Percentiles rank a stretch among this genome's conserved stretches.
These are phyloP conservation scores for Axis porcinus DNA, from an alignment of 2,113 vertebrate genomes.

Conservation along the genomic window DNA sequence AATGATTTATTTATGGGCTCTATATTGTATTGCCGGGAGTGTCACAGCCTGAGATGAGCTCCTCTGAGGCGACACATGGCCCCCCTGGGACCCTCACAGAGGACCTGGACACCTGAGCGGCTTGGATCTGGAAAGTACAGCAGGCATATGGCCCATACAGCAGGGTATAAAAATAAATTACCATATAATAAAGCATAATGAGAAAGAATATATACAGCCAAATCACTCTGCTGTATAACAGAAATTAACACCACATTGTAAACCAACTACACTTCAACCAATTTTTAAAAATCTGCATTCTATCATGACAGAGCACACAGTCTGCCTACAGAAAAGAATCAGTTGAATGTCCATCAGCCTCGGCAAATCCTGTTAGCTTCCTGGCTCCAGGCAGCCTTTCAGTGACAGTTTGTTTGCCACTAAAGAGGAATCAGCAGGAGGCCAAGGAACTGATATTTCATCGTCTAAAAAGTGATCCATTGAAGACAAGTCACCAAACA, in stretches of 20 bases:
- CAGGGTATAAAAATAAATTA: background rate
- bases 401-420: background rate
- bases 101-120: background rate
- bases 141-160: background rate
- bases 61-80: background rate
- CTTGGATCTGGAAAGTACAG: background rate
- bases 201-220: background rate
- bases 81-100: background rate
- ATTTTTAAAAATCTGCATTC: background rate
- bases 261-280: background rate
- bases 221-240: background rate
- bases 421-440: background rate
- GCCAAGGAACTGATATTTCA: background rate
- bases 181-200: background rate
- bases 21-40: background rate
- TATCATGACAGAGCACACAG: background rate
- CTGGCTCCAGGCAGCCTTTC: background rate
- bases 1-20: background rate
- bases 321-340: background rate
- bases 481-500: background rate
- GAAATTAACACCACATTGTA: background rate
- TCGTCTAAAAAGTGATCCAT: background rate
- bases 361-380: background rate
- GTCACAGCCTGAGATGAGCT: background rate
- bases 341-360: background rate